These are phyloP conservation scores for Noctua janthina DNA, from an alignment of 2,888 invertebrate genomes.

Conservation along the genomic window DNA sequence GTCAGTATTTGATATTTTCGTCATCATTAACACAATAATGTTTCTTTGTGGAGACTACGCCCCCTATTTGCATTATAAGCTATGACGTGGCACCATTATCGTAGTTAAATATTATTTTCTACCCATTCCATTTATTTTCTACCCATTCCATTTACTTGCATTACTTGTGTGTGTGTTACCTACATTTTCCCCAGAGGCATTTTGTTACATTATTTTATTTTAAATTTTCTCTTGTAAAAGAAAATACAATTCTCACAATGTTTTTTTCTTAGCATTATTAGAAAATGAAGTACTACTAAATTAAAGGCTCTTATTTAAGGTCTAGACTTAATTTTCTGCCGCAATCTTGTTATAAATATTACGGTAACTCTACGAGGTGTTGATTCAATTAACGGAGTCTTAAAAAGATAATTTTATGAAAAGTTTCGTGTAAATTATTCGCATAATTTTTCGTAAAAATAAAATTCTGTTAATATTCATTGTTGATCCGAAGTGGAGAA, in stretches of 20 bases:
- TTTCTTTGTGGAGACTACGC: background rate
- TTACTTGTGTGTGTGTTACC: background rate
- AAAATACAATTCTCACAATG: conserved; percentile 2
- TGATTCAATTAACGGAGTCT: conserved; percentile 35
- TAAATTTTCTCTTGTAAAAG: background rate
- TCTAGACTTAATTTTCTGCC: conserved; percentile 16
- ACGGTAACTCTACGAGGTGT: conserved; percentile 30
- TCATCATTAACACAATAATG: background rate
- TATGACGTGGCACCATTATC: background rate
- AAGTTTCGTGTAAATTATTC: conserved; percentile 23
- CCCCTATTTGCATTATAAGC: background rate
- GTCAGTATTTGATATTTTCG: background rate
- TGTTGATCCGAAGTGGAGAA: conserved; percentile 7
- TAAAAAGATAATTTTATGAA: conserved; percentile 26
- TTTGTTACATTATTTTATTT: background rate
- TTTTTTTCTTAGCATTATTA: conserved; percentile 2
- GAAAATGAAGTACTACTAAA: conserved; percentile 7
- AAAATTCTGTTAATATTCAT: conserved; percentile 23
- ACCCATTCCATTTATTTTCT: background rate
- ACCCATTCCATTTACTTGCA: background rate
- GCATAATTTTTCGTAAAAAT: conserved; percentile 12
- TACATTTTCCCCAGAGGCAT: background rate
- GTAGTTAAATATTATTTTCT: background rate
- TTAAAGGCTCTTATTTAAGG: background rate
- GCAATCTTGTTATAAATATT: conserved; percentile 33